Evolutionary conservation across 2,888 invertebrate genomes (phyloP).

Genomic region (Bruchidius siliquastri): DNA sequence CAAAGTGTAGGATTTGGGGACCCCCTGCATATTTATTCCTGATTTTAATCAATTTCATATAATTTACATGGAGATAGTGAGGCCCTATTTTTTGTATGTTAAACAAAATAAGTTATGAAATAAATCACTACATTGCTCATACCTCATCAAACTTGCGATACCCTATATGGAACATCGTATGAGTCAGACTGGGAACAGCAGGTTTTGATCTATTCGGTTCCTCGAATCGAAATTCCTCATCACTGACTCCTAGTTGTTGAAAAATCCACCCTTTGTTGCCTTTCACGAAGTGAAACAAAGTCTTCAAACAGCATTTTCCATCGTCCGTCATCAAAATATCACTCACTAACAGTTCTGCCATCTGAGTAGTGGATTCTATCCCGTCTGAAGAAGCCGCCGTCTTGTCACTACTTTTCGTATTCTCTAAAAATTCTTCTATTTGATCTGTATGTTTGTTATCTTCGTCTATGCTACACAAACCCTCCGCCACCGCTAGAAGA

Average conservation of each 20-base stretch:
- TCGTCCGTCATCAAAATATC: slow-evolving; percentile 59
- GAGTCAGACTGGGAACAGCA: slow-evolving; percentile 54
- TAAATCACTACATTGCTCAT: too few species aligned
- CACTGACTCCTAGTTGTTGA: slow-evolving; percentile 52
- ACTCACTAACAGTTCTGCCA: slow-evolving; percentile 56
- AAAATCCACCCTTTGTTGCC: slow-evolving; percentile 66
- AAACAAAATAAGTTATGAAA: too few species aligned
- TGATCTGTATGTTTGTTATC: slow-evolving; percentile 75
- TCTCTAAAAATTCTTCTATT: slow-evolving; percentile 57
- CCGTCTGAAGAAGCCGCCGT: slow-evolving; percentile 31
- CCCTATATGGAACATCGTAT: slow-evolving; percentile 78
- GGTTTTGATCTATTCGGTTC: slow-evolving; percentile 37
- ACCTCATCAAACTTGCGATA: slow-evolving; percentile 73
- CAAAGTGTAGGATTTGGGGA: too few species aligned
- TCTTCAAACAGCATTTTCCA: slow-evolving; percentile 57
- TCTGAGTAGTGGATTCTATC: slow-evolving; percentile 49
- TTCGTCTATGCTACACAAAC: slow-evolving; percentile 74
- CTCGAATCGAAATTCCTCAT: slow-evolving; percentile 39
- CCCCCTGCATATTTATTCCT: too few species aligned
- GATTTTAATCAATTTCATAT: too few species aligned
- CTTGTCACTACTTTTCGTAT: not conserved
- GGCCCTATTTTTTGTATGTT: too few species aligned
- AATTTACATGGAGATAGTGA: too few species aligned
- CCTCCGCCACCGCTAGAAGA: slow-evolving; percentile 71
- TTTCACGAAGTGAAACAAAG: slow-evolving; percentile 65